These are phyloP conservation scores for Ivindomyrus marchei DNA, from an alignment of 2,113 vertebrate genomes.

Conservation along the genomic window DNA sequence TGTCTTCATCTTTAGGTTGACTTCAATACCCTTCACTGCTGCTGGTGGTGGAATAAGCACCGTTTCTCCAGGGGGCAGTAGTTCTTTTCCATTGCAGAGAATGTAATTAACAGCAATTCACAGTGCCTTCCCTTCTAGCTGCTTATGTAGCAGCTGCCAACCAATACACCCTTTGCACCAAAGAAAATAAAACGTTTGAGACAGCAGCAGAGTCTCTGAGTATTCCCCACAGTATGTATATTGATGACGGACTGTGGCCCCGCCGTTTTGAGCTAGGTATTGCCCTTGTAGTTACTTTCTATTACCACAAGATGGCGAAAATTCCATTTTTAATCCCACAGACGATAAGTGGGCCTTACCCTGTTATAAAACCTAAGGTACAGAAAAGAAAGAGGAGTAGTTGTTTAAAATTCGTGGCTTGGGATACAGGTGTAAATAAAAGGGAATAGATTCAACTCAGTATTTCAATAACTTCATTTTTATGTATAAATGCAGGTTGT, in stretches of 20 bases:
- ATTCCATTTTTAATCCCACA: background rate
- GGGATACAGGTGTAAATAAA: background rate
- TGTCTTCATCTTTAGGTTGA: background rate
- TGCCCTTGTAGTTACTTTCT: background rate
- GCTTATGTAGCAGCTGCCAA: background rate
- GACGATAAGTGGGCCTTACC: background rate
- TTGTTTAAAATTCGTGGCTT: background rate
- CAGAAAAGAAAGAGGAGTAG: background rate
- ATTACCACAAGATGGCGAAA: background rate
- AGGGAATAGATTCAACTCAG: background rate
- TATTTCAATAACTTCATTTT: background rate
- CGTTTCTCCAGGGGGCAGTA: background rate
- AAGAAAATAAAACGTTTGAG: background rate
- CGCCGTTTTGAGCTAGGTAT: background rate
- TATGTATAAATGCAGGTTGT: background rate
- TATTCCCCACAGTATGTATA: background rate
- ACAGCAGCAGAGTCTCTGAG: background rate
- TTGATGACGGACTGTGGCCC: background rate
- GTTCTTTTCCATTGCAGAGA: background rate
- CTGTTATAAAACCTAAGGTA: background rate
- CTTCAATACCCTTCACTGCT: background rate
- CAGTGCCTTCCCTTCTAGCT: background rate
- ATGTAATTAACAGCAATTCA: background rate
- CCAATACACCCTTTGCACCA: background rate
- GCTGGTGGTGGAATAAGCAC: background rate